phyloP scores from a whole-genome alignment of 2,113 vertebrate genomes.

The Synodontis membranacea region DNA sequence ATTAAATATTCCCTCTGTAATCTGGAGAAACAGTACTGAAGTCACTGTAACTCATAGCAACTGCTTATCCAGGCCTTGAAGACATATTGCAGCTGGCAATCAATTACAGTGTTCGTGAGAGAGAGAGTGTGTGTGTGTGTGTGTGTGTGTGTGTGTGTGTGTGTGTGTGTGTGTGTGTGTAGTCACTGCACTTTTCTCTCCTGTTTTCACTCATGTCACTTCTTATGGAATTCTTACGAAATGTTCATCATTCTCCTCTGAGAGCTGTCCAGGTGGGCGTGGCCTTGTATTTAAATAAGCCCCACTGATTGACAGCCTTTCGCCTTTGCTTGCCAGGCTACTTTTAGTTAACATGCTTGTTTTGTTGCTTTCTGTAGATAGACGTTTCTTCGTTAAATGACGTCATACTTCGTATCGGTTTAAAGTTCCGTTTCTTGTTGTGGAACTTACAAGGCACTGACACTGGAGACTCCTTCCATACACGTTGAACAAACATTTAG shows the following conservation, averaged over 20 bases:
- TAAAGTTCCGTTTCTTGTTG: no score
- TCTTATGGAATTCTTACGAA: constrained; percentile 65
- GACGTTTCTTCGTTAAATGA: no score
- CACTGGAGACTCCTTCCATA: neutral
- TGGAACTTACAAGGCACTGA: neutral
- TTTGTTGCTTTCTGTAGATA: no score
- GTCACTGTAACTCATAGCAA: constrained; percentile 39
- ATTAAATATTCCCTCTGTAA: constrained; percentile 13
- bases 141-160: neutral
- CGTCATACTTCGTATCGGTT: no score
- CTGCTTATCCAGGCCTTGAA: constrained; percentile 24
- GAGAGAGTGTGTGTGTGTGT: neutral
- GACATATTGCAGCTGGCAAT: constrained; percentile 5
- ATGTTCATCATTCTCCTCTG: neutral
- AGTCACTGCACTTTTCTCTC: neutral
- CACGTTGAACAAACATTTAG: neutral
- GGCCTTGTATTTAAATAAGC: neutral
- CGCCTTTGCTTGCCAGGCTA: no score
- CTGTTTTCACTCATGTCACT: neutral
- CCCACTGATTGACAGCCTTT: neutral
- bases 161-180: neutral
- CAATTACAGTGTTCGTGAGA: neutral
- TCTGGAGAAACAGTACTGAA: constrained; percentile 5
- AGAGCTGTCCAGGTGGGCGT: neutral
- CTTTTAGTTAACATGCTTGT: neutral